Evolutionary conservation across 2,797 vertebrate species (phyloP).

Genomic region (Neosalanx taihuensis): DNA sequence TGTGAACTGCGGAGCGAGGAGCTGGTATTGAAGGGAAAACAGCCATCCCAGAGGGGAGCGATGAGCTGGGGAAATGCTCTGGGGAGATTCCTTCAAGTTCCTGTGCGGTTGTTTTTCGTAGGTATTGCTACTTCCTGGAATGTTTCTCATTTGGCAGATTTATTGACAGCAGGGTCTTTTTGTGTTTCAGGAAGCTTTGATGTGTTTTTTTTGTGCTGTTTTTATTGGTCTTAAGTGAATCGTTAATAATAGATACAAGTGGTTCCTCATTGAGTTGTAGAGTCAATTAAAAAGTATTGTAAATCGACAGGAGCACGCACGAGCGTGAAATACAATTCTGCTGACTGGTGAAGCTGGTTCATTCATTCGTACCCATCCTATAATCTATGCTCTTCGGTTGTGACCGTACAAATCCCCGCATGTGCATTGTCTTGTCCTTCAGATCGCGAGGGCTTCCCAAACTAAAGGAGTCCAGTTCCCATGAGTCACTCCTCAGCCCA

Average conservation of each 20-base stretch:
- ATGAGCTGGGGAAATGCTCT: conserved; percentile 73
- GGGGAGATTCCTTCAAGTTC: conserved; percentile 77
- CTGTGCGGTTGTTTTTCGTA: conserved; percentile 83
- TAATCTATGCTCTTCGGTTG: too few relatives aligned
- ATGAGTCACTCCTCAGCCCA: conserved; percentile 89
- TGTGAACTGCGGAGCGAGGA: conserved; percentile 2
- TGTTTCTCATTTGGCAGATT: not conserved
- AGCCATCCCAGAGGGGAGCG: conserved; percentile 23
- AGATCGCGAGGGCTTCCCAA: conserved; percentile 87
- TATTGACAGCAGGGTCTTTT: not conserved
- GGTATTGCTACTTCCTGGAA: conserved; percentile 57
- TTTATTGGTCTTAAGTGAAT: not conserved
- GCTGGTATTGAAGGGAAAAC: conserved; percentile 33
- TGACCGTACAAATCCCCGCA: not conserved
- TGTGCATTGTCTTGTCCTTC: conserved; percentile 12
- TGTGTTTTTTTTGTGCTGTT: not conserved
- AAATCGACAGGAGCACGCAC: too few relatives aligned
- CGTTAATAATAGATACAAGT: not conserved
- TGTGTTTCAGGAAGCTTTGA: conserved; percentile 4
- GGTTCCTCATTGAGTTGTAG: too few relatives aligned
- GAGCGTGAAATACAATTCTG: not conserved
- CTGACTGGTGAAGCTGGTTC: not conserved
- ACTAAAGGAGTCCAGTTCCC: conserved; percentile 88
- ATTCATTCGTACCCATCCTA: too few relatives aligned
- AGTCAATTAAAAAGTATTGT: too few relatives aligned